Percentiles rank a stretch among this genome's conserved stretches.
These are phyloP conservation scores for Saccopteryx bilineata DNA, from an alignment of 2,113 vertebrate species.

Conservation along the genomic window DNA sequence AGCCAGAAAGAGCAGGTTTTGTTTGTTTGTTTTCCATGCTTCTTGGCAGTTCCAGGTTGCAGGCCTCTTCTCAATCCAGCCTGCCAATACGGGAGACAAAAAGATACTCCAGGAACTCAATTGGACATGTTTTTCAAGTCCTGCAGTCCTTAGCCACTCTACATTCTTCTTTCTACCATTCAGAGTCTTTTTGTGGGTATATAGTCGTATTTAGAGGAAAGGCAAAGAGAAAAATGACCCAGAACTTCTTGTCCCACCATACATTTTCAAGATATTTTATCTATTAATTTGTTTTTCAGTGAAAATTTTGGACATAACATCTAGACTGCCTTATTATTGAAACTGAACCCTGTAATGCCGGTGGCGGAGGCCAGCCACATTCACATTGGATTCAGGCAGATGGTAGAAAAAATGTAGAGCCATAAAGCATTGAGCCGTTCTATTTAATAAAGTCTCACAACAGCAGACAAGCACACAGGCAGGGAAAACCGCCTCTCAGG, in stretches of 20 bases:
- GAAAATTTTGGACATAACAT: background rate
- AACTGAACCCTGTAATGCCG: no score
- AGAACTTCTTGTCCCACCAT: background rate
- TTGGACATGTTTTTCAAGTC: background rate
- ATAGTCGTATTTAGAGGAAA: background rate
- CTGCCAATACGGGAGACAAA: background rate
- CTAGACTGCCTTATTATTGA: no score
- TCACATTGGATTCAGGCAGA: no score
- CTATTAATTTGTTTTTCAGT: background rate
- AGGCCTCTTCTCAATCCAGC: background rate
- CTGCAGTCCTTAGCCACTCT: no score
- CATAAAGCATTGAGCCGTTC: no score
- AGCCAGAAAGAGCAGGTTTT: background rate
- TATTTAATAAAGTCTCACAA: no score
- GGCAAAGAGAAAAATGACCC: background rate
- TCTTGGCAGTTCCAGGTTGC: background rate
- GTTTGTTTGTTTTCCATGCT: background rate
- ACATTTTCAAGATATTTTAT: background rate
- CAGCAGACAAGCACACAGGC: no score
- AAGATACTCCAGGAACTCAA: background rate
- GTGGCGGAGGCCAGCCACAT: no score
- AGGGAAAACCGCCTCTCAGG: no score
- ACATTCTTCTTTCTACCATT: background rate
- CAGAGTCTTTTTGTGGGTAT: background rate
- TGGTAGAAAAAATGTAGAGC: no score